Base-by-base conservation (phyloP, 2,113 vertebrate genomes). In the Coptodon bakossiorum region DNA sequence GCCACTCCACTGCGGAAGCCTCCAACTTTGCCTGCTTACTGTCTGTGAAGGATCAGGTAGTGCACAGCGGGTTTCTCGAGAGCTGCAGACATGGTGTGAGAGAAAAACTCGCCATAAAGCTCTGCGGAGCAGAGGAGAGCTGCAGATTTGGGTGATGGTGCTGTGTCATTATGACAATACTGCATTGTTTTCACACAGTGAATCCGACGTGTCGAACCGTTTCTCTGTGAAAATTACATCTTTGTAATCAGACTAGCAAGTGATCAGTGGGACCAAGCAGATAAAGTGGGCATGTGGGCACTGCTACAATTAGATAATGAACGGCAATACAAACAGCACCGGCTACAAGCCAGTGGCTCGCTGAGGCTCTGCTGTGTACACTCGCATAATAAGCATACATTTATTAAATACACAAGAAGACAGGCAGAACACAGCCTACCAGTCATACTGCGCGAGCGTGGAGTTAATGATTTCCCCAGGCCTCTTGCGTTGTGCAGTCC, bases 391-490 rank as follows among this genome's bases (percentile, higher is more conserved):
- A 83, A 73, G 14, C 82, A 57, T 50, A 31, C 45, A 45, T 63
- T 76, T 24, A 45, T 24, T 22, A 31, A 83, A 71, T 27, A 57
- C 40, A 80, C 2, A 56, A 50, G 45, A 76, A 48, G 48, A 80
- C 27, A 29, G 59, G 66, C 61, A 63, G 76, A 81, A 9, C 76
- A 22, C 5, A 81, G 92, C 96, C 83, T 95, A 96, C 96, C 95
- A 45, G 93, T 95, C 92, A 94, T 93, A 59, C n/a, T 86, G 91
- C 45, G 27, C 48, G 84, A 48, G 91, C 84, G 86, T 34, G 82
- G 7, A 40, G 90, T 94, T 95, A 94, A 94, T 90, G 91, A 91
- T 94, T 91, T 93, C 92, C 90, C 90, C 91, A 48, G 89, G 83
- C 91, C 90, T 92, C 83, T 87, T 88, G 90, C 9, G 88, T 22